These are phyloP conservation scores for Lutraria rhynchaena DNA, from an alignment of 1,140 invertebrate species.

Conservation along the genomic window DNA sequence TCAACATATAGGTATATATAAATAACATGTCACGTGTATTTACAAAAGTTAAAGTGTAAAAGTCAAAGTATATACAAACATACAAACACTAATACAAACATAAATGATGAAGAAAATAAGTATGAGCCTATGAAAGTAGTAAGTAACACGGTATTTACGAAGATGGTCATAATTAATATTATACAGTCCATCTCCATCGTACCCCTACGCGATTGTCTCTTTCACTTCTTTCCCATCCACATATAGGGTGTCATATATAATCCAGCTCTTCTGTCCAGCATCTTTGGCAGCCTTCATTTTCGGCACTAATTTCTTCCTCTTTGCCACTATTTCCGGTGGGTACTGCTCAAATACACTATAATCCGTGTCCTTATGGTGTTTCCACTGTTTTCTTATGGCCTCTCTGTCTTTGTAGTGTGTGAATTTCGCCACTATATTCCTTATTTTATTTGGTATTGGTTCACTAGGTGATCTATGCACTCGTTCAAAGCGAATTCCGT, in stretches of 20 bases:
- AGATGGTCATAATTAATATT: too few relatives aligned
- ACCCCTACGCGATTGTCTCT: too few relatives aligned
- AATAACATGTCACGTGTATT: too few relatives aligned
- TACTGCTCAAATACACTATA: constrained; percentile 9
- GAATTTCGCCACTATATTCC: background rate
- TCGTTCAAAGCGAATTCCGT: constrained; percentile 5
- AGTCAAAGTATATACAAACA: too few relatives aligned
- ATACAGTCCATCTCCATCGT: too few relatives aligned
- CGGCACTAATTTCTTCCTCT: constrained; percentile 3
- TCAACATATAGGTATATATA: too few relatives aligned
- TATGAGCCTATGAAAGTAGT: too few relatives aligned
- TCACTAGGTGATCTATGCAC: constrained; percentile 1
- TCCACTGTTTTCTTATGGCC: background rate
- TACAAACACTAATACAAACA: too few relatives aligned
- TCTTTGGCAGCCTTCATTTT: constrained; percentile 23
- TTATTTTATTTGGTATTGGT: too few relatives aligned
- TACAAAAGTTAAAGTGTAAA: too few relatives aligned
- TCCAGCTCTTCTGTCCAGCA: background rate
- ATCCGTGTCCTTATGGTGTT: background rate
- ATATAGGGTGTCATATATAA: constrained; percentile 28
- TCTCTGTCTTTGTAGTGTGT: constrained; percentile 2
- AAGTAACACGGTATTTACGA: too few relatives aligned
- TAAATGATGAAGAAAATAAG: too few relatives aligned
- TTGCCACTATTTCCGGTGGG: constrained; percentile 18
- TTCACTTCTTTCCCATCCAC: constrained; percentile 1